Evolutionary conservation across 2,888 invertebrate species (phyloP).

Genomic region (Agriopis leucophaearia): DNA sequence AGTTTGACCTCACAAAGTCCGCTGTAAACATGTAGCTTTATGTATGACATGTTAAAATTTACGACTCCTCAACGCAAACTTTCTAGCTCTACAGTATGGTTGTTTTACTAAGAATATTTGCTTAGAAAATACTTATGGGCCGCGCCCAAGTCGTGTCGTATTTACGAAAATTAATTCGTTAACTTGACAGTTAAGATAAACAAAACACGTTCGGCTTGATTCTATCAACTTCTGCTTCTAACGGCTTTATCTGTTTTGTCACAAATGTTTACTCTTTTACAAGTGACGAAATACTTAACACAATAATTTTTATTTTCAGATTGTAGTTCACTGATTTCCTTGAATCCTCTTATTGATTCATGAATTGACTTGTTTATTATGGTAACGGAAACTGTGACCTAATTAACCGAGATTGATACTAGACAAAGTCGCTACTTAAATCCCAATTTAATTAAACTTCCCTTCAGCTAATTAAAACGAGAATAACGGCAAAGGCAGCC

Average conservation of each 20-base stretch:
- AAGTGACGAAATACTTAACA: constrained; percentile 1
- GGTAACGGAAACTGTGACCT: constrained; percentile 27
- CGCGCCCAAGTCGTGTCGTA: constrained; percentile 12
- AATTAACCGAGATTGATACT: constrained; percentile 29
- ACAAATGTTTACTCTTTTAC: neutral
- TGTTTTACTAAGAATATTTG: constrained; percentile 39
- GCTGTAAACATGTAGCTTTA: constrained; percentile 73
- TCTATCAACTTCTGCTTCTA: constrained; percentile 23
- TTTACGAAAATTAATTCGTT: constrained; percentile 37
- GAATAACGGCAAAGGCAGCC: constrained; percentile 46
- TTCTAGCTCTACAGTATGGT: constrained; percentile 52
- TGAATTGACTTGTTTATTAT: constrained; percentile 15
- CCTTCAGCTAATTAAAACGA: constrained; percentile 44
- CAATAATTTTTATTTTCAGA: neutral
- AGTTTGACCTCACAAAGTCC: constrained; percentile 67
- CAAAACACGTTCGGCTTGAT: constrained; percentile 35
- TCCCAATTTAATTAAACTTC: constrained; percentile 40
- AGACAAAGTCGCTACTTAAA: constrained; percentile 25
- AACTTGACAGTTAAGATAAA: constrained; percentile 39
- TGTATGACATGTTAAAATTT: constrained; percentile 68
- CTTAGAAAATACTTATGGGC: constrained; percentile 31
- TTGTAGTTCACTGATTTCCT: neutral
- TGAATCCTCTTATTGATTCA: constrained; percentile 1
- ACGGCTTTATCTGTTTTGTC: constrained; percentile 13
- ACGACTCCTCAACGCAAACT: constrained; percentile 51